Conservation (phyloP, 2,797 vertebrate genomes). For the Pachyuromys duprasi region DNA sequence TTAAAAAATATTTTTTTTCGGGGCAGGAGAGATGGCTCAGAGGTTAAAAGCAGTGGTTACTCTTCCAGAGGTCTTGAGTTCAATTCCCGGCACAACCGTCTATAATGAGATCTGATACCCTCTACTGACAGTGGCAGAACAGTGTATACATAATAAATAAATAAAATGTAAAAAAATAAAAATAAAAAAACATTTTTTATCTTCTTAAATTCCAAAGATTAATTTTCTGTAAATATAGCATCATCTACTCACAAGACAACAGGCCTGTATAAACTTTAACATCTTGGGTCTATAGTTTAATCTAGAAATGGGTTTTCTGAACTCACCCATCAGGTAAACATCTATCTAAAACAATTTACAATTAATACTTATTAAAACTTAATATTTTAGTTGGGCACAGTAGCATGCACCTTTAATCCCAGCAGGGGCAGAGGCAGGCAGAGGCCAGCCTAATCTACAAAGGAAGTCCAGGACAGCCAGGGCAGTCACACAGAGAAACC, state of each 20-base stretch:
- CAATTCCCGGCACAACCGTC: too few relatives aligned
- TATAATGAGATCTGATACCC: too few relatives aligned
- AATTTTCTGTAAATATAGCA: background rate
- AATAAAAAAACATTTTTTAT: background rate
- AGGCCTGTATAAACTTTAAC: background rate
- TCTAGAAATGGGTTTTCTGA: slow-evolving; percentile 30
- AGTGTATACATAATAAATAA: too few relatives aligned
- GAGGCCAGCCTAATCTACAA: background rate
- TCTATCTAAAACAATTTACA: slow-evolving; percentile 39
- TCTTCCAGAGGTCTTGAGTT: too few relatives aligned
- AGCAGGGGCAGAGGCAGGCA: background rate
- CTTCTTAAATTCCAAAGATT: background rate
- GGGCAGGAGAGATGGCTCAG: too few relatives aligned
- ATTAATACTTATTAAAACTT: slow-evolving; percentile 47
- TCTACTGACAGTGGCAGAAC: too few relatives aligned
- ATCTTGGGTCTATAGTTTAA: slow-evolving; percentile 7
- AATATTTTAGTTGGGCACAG: background rate
- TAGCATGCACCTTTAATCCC: background rate
- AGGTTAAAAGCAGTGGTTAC: too few relatives aligned
- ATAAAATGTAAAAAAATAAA: background rate
- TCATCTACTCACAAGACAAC: slow-evolving; percentile 19
- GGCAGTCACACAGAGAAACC: too few relatives aligned
- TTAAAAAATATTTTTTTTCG: too few relatives aligned
- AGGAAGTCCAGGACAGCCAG: background rate
- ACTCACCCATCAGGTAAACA: slow-evolving; percentile 12